A percentile compares a stretch with the other conserved stretches of the same genome.
These are phyloP conservation scores for Agrypnia vestita DNA, from an alignment of 1,140 invertebrate genomes.

Conservation along the genomic window DNA sequence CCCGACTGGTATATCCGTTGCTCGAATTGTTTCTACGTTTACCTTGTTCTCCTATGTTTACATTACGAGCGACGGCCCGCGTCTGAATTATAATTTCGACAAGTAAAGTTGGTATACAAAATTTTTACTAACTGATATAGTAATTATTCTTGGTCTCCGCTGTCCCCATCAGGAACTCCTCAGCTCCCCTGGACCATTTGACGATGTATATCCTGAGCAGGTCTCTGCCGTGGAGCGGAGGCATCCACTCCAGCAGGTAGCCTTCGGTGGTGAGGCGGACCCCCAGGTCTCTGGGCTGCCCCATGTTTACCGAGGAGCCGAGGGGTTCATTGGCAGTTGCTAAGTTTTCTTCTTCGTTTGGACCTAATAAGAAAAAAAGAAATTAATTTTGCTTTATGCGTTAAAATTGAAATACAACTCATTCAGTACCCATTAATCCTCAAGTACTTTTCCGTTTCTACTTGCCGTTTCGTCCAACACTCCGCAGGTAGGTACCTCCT, in stretches of 20 bases:
- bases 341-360: slow-evolving; percentile 23
- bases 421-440: no score
- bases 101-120: no score
- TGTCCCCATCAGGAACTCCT: slow-evolving; percentile 74
- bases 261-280: slow-evolving; percentile 77
- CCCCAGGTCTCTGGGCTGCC: slow-evolving; percentile 79
- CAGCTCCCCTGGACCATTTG: slow-evolving; percentile 75
- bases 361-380: background rate
- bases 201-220: slow-evolving; percentile 76
- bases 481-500: no score
- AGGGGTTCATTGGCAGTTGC: background rate
- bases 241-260: slow-evolving; percentile 83
- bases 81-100: no score
- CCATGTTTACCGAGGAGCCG: slow-evolving; percentile 69
- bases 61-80: no score
- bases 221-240: slow-evolving; percentile 76
- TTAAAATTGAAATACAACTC: no score
- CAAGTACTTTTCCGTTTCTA: no score
- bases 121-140: slow-evolving; percentile 43
- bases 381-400: background rate
- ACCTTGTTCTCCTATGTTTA: no score
- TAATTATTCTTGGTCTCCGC: slow-evolving; percentile 77
- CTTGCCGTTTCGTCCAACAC: no score
- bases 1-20: no score
- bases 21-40: no score